Evolutionary conservation across 2,888 invertebrate species (phyloP), one percentile per base, ranked within the genome.

Genomic region (Eupithecia exiguata): DNA sequence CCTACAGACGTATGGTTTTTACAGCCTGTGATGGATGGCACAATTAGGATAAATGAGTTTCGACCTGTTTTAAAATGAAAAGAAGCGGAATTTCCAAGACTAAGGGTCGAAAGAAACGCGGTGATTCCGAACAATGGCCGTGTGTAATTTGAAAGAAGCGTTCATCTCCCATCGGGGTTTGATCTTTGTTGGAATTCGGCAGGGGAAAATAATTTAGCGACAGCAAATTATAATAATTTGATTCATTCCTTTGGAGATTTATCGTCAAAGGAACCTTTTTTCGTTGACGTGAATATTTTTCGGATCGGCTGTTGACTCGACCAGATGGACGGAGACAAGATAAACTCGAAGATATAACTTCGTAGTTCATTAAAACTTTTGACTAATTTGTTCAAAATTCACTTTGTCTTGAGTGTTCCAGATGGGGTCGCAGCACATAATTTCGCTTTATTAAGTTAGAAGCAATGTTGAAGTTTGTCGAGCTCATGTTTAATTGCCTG

Each of bases 311-410:
- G 79, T 74, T 78, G 76, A 79, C 72, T 69, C 16, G 63, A 77
- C 72, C 79, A 78, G 80, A 78, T 77, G 71, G 81, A 80, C 79
- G 78, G 80, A 78, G 79, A 83, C 81, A 79, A 83, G 80, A 82
- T 80, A 79, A 83, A 81, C 83, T 83, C 79, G 79, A 80, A 84
- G 84, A 84, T 87, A 86, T 86, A 81, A 87, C 78, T 77, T 69
- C 66, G 75, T 87, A 88, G 88, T 89, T 91, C 89, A 91, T 92
- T 92, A 92, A 80, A 92, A 92, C 88, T 92, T 91, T 86, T 83
- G 82, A 92, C 89, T 92, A 92, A 92, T 93, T 92, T 90, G 89
- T 91, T 91, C 89, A 90, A 91, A 91, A 90, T 92, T 91, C 90
- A 92, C 91, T 93, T 91, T 90, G 92, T 90, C 91, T 87, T 85